Evolutionary conservation across 2,888 invertebrate genomes (phyloP), one percentile per base, ranked within the genome.

Genomic region (Tiliacea citrago): DNA sequence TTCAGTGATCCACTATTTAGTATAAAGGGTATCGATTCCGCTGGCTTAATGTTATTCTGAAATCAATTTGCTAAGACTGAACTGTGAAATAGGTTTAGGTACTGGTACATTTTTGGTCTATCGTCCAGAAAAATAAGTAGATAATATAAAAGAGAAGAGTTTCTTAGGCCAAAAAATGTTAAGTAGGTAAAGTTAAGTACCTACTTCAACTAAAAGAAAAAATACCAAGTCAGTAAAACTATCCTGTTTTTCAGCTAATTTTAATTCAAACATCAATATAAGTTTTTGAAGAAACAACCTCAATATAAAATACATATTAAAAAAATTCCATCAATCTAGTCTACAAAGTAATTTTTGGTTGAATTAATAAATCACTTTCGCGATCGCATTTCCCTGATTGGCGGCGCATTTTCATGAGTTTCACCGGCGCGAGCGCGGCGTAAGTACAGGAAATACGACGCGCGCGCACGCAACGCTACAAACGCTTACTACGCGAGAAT

Each of bases 291-390:
- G 4, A 55, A 24, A n/a, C 0, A 35, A 79, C 8, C 12, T 29
- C 18, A 51, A 6, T 51, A 35, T 45, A 35, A 10, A 75, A 51
- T 39, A 35, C 6, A 58, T 29, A 51, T 29, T 49, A 35, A 68
- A 70, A 67, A 76, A 75, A 71, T 63, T 66, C 61, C 58, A 61
- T 76, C 68, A 62, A 77, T 73, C 63, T 67, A 73, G 70, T 80
- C 45, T 74, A 80, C 70, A 86, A 82, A 85, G 81, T 73, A 76
- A 90, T 92, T 93, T 95, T 95, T 94, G 88, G 93, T 92, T 93
- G 90, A 91, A 89, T 94, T 92, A 93, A 93, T 95, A 95, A 95
- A 95, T 95, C 94, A 95, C 95, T 96, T 96, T 96, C 96, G 90
- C 95, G 88, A 79, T 89, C 88, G 84, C 88, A 91, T 93, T 96